These are phyloP conservation scores for Tragelaphus imberbis DNA, from an alignment of 2,113 vertebrate genomes.

Conservation along the genomic window DNA sequence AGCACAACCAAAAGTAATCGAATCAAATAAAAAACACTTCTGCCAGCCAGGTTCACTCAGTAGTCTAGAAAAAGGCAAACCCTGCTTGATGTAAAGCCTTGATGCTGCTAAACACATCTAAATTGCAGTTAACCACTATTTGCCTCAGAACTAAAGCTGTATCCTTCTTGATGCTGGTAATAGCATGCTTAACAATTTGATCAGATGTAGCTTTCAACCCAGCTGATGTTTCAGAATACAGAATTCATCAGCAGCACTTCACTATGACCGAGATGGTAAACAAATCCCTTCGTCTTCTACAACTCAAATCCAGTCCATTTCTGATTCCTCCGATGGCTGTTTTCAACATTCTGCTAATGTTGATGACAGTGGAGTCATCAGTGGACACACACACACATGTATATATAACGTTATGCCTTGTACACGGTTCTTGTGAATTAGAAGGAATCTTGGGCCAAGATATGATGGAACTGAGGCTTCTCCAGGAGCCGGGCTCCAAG, in stretches of 20 bases:
- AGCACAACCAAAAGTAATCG: neutral
- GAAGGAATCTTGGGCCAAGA: neutral
- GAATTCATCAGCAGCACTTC: neutral
- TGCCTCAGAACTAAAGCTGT: neutral
- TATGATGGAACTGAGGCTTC: neutral
- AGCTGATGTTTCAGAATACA: neutral
- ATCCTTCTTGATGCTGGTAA: neutral
- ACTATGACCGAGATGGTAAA: neutral
- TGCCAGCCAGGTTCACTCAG: neutral
- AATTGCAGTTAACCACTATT: too few species aligned
- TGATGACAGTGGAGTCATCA: neutral
- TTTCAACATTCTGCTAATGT: neutral
- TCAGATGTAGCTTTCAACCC: neutral
- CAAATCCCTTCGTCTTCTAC: neutral
- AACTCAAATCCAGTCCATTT: neutral
- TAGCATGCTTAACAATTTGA: neutral
- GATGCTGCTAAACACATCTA: neutral
- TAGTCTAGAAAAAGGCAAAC: neutral
- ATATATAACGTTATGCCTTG: neutral
- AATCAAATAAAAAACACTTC: neutral
- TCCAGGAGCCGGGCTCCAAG: neutral
- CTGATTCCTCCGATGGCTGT: neutral
- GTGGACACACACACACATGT: neutral
- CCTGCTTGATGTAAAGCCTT: neutral
- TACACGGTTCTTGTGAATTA: neutral